Conservation (phyloP, 2,888 invertebrate genomes). For the Phania funesta region DNA sequence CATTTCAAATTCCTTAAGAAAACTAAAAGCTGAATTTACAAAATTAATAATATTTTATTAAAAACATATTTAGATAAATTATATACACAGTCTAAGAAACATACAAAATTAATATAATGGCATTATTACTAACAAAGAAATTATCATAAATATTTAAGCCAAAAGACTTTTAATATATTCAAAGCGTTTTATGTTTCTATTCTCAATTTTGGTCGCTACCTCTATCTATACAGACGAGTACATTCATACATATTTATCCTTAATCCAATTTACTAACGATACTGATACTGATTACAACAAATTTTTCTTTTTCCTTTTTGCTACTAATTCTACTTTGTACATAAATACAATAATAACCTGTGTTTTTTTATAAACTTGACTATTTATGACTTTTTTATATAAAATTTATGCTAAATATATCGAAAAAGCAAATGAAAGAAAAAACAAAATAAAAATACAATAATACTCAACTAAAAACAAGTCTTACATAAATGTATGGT, state of each 20-base stretch:
- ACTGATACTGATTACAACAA: not conserved
- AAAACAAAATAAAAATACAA: not conserved
- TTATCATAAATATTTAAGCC: not conserved
- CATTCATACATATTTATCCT: slow-evolving; percentile 10
- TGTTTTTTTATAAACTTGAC: slow-evolving; percentile 46
- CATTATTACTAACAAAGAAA: not conserved
- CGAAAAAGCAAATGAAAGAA: slow-evolving; percentile 1
- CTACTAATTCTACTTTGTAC: slow-evolving; percentile 25
- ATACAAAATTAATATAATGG: not conserved
- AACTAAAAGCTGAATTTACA: slow-evolving; percentile 61
- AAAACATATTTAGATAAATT: slow-evolving; percentile 25
- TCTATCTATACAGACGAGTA: slow-evolving; percentile 48
- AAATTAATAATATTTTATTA: slow-evolving; percentile 26
- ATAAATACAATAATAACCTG: slow-evolving; percentile 24
- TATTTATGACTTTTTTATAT: slow-evolving; percentile 44
- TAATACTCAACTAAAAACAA: not conserved
- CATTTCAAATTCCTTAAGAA: not conserved
- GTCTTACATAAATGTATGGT: slow-evolving; percentile 15
- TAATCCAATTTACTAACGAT: slow-evolving; percentile 40
- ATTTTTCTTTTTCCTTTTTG: not conserved
- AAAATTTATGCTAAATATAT: slow-evolving; percentile 35
- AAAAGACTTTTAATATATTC: slow-evolving; percentile 18
- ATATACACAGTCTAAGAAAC: not conserved
- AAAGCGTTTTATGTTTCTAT: not conserved
- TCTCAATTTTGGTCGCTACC: slow-evolving; percentile 43